Conservation (phyloP, 2,797 vertebrate species). For the Trachurus trachurus region DNA sequence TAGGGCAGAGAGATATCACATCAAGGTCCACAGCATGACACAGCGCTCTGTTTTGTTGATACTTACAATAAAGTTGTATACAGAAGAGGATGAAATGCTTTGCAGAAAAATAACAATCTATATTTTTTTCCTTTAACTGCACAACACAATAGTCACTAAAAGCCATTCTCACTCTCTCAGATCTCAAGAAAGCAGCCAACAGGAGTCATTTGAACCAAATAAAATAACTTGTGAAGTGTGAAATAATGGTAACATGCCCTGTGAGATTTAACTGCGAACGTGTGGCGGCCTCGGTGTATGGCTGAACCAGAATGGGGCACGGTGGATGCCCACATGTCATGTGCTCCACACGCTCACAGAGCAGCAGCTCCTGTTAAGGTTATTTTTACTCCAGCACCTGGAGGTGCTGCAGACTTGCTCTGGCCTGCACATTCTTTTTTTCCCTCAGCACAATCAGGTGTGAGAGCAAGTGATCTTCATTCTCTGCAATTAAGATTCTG, state of each 20-base stretch:
- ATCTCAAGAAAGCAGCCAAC: conserved; percentile 36
- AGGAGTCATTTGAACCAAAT: conserved; percentile 52
- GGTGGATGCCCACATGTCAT: conserved; percentile 87
- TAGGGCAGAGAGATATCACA: neutral
- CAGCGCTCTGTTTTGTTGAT: neutral
- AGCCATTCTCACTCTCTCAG: conserved; percentile 16
- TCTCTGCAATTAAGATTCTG: conserved; percentile 95
- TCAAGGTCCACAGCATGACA: too few relatives aligned
- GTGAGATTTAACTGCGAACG: conserved; percentile 63
- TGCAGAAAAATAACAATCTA: conserved; percentile 25
- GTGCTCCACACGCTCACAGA: conserved; percentile 81
- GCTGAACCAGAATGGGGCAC: conserved; percentile 81
- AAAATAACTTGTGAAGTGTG: conserved; percentile 47
- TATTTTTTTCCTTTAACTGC: conserved; percentile 25
- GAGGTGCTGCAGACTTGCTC: conserved; percentile 86
- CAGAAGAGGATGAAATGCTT: neutral
- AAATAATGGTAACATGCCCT: conserved; percentile 78
- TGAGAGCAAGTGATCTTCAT: conserved; percentile 92
- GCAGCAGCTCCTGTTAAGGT: conserved; percentile 83
- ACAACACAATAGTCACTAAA: conserved; percentile 28
- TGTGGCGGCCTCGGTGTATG: conserved; percentile 64
- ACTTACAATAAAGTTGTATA: too few relatives aligned
- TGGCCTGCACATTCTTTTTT: conserved; percentile 84
- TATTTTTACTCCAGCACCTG: conserved; percentile 95
- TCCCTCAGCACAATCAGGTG: conserved; percentile 90